phyloP scores from a whole-genome alignment of 2,797 vertebrate genomes.

The Streptopelia turtur region DNA sequence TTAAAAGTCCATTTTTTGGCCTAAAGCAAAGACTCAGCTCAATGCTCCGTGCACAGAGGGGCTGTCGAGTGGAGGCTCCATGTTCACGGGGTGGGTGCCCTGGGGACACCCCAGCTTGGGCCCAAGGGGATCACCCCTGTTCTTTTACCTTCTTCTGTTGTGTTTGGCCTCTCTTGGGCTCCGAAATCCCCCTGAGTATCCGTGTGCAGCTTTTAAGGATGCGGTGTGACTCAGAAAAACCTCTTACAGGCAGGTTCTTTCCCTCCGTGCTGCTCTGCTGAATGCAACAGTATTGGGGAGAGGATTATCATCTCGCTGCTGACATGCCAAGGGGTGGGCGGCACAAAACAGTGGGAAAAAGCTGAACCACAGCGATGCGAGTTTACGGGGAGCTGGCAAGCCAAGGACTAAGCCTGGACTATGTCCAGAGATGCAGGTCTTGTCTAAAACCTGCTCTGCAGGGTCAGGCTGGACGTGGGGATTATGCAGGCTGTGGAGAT shows the following conservation, averaged over 20 bases:
- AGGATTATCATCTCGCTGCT: neutral
- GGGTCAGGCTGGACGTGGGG: neutral
- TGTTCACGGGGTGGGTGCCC: fast-evolving
- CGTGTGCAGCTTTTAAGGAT: neutral
- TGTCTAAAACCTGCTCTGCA: neutral
- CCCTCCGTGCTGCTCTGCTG: neutral
- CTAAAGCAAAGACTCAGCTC: neutral
- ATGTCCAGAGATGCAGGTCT: fast-evolving
- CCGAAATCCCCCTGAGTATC: neutral
- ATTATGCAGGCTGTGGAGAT: neutral
- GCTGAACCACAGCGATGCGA: neutral
- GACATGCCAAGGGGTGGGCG: fast-evolving
- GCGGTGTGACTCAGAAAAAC: neutral
- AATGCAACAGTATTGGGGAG: neutral
- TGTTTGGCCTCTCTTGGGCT: neutral
- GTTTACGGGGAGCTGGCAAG: neutral
- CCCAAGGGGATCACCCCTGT: neutral
- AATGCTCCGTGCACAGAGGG: neutral
- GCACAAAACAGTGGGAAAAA: neutral
- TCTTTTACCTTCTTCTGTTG: neutral
- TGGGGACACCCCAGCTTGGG: neutral
- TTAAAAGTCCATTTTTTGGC: neutral
- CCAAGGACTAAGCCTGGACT: neutral
- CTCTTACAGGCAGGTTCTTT: neutral
- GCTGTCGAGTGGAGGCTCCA: neutral